phyloP scores from a whole-genome alignment of 2,888 invertebrate genomes.

The Lysandra bellargus region DNA sequence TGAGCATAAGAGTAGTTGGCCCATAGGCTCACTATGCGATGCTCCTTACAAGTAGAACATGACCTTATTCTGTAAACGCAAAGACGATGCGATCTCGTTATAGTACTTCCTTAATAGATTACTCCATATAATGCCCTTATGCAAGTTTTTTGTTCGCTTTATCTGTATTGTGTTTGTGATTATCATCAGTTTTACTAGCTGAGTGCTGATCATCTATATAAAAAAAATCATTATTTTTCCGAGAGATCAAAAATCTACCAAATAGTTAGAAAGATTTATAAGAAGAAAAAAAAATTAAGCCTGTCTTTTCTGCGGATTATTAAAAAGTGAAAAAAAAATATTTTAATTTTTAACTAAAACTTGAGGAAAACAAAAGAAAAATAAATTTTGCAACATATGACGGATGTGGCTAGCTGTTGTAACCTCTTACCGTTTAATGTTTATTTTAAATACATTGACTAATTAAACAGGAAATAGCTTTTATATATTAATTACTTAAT shows the following conservation, averaged over 20 bases:
- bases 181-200: background rate
- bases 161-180: background rate
- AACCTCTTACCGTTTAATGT: slow-evolving; percentile 4
- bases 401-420: background rate
- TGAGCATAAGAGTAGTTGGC: background rate
- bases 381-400: background rate
- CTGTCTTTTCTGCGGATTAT: background rate
- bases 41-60: slow-evolving; percentile 7
- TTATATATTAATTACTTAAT: slow-evolving; percentile 14
- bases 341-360: background rate
- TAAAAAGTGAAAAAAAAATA: background rate
- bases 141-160: slow-evolving; percentile 19
- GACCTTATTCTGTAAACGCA: slow-evolving; percentile 24
- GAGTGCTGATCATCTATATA: background rate
- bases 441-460: slow-evolving; percentile 20
- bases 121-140: slow-evolving; percentile 8
- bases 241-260: too few species aligned
- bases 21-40: slow-evolving; percentile 6
- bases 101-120: slow-evolving; percentile 22
- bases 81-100: slow-evolving; percentile 22
- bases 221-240: too few species aligned
- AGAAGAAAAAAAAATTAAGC: background rate
- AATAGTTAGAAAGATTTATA: too few species aligned
- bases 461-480: slow-evolving; percentile 12
- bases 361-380: background rate